These are phyloP conservation scores for Phylloscopus trochilus DNA, from an alignment of 2,113 vertebrate species.

Conservation along the genomic window DNA sequence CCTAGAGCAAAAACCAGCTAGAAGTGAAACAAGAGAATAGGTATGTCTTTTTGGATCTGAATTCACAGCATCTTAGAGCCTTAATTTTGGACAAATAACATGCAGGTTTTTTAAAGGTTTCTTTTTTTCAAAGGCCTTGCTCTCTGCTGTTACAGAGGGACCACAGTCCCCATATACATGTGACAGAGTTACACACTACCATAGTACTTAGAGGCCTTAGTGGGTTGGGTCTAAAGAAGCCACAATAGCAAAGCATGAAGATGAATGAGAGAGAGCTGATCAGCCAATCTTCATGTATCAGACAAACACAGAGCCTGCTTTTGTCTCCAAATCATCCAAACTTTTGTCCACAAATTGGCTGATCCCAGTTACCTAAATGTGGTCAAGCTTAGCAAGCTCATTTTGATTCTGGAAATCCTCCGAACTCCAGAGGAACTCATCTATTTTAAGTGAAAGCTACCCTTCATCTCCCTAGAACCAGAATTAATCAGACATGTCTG, in stretches of 20 bases:
- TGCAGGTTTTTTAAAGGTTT: not conserved
- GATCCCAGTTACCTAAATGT: not conserved
- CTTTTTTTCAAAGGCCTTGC: not conserved
- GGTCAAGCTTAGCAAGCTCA: not conserved
- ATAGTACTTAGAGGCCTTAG: not conserved
- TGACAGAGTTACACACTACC: not conserved
- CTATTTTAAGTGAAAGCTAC: not conserved
- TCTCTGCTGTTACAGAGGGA: not conserved
- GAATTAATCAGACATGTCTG: not conserved
- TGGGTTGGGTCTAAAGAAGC: not conserved
- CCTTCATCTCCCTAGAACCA: not conserved
- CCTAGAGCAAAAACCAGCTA: not conserved
- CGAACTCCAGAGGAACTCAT: not conserved
- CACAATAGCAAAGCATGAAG: not conserved
- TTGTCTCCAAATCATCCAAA: not conserved
- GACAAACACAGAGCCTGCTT: not conserved
- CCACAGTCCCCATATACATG: not conserved
- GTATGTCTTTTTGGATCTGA: not conserved
- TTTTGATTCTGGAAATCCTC: not conserved
- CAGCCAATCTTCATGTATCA: not conserved
- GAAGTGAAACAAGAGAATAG: not conserved
- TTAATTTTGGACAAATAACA: not conserved
- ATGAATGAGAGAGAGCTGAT: not conserved
- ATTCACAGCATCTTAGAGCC: not conserved
- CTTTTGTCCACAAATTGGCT: not conserved